phyloP scores from a whole-genome alignment of 2,113 vertebrate species.

The Syrrhaptes paradoxus region DNA sequence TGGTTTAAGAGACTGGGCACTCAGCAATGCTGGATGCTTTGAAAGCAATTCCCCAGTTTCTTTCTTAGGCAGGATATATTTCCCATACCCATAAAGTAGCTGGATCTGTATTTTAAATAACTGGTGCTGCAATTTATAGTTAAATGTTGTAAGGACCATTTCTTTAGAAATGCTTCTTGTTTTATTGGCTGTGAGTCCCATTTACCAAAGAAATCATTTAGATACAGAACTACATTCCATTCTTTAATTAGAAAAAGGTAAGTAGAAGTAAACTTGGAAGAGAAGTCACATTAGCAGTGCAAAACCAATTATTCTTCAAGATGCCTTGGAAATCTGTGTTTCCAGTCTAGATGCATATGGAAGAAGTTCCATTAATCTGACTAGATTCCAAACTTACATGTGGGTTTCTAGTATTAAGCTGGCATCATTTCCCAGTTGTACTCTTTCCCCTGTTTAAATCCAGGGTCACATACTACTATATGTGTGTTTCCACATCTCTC shows the following conservation, averaged over 20 bases:
- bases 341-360: not conserved
- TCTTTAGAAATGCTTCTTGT: not conserved
- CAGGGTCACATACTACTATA: not conserved
- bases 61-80: not conserved
- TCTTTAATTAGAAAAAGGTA: not conserved
- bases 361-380: not conserved
- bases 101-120: slow-evolving; percentile 40
- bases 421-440: not conserved
- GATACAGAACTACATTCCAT: not conserved
- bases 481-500: not conserved
- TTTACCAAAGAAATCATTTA: slow-evolving; percentile 53
- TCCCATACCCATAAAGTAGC: not conserved
- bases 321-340: not conserved
- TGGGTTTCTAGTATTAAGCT: not conserved
- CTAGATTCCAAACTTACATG: not conserved
- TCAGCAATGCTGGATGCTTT: not conserved
- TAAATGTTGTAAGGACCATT: slow-evolving; percentile 7
- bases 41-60: not conserved
- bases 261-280: not conserved
- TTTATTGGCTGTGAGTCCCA: slow-evolving; percentile 19
- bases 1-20: not conserved
- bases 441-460: not conserved
- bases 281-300: not conserved
- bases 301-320: not conserved
- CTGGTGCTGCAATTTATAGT: slow-evolving; percentile 14